Evolutionary conservation across 2,888 invertebrate genomes (phyloP), one percentile per base, ranked within the genome.

Genomic region (Punctoribates punctum): DNA sequence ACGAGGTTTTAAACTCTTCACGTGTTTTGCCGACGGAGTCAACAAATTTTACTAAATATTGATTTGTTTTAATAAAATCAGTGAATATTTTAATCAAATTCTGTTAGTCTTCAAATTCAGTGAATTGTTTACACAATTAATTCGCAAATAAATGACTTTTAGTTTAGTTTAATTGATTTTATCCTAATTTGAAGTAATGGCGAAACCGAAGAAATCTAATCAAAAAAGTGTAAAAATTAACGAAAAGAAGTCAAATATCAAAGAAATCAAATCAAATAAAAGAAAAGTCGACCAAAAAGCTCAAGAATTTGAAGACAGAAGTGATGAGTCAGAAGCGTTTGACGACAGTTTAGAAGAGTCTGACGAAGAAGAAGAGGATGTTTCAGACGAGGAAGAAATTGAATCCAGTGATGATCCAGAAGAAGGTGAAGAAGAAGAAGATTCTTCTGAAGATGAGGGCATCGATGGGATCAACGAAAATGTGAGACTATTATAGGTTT

Each of bases 331-430:
- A 20, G 54, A 54, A 20, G 54, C n/a, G 6, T 23, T 54, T 6
- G n/a, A 54, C 1, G 54, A 54, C 23, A 17, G 8, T n/a, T 75
- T 62, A 20, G 75, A 74, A 17, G 77, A 72, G 29, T 77, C 77
- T 17, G 78, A 79, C 2, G 74, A 77, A 8, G 75, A 77, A 8
- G 77, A 75, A 13, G 75, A 78, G 17, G 78, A 73, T 17, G 65
- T 76, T 13, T 77, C 60, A 13, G 77, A 54, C 4, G 67, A 70
- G 76, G 73, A 73, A 13, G 70, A 48, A n/a, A 75, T 67, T 20
- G 29, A 77, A 76, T 51, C 57, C 46, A 38, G 65, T 46, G 62
- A 38, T 27, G 73, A 74, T 70, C 67, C 75, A 20, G 29, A 27
- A 8, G 46, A 77, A 48, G 72, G 67, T 75, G 74, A 78, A 34